A percentile compares a stretch with the other conserved stretches of the same genome.
Conservation (phyloP, 2,113 vertebrate species). For the Pleuronectes platessa region DNA sequence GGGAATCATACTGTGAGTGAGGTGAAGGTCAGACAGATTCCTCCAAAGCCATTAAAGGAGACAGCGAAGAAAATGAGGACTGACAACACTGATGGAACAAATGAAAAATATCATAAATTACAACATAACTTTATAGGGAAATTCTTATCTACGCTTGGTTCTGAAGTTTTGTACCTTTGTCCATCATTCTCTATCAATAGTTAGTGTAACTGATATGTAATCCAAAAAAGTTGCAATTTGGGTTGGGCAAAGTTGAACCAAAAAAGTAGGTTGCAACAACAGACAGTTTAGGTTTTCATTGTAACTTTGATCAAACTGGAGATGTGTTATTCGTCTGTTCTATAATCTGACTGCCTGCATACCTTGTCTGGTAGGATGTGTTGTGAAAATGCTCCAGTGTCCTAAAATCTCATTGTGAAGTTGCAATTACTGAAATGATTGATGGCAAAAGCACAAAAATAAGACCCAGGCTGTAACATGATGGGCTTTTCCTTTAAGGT, state of each 20-base stretch:
- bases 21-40: slow-evolving; percentile 92
- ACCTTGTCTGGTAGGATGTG: too few relatives aligned
- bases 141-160: neutral
- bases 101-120: slow-evolving; percentile 14
- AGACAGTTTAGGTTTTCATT: neutral
- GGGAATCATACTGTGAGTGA: slow-evolving; percentile 86
- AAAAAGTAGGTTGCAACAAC: too few relatives aligned
- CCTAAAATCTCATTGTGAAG: too few relatives aligned
- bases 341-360: too few relatives aligned
- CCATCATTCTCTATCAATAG: neutral
- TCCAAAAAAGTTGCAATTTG: neutral
- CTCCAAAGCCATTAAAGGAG: slow-evolving; percentile 91
- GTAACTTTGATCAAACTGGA: neutral
- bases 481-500: neutral
- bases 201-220: neutral
- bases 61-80: slow-evolving; percentile 88
- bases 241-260: neutral
- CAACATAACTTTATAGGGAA: neutral
- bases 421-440: neutral
- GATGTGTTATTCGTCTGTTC: too few relatives aligned
- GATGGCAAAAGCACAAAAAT: neutral
- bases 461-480: neutral
- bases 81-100: slow-evolving; percentile 83
- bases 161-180: neutral
- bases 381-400: too few relatives aligned